Evolutionary conservation across 2,797 vertebrate genomes (phyloP).

Genomic region (Menidia menidia): DNA sequence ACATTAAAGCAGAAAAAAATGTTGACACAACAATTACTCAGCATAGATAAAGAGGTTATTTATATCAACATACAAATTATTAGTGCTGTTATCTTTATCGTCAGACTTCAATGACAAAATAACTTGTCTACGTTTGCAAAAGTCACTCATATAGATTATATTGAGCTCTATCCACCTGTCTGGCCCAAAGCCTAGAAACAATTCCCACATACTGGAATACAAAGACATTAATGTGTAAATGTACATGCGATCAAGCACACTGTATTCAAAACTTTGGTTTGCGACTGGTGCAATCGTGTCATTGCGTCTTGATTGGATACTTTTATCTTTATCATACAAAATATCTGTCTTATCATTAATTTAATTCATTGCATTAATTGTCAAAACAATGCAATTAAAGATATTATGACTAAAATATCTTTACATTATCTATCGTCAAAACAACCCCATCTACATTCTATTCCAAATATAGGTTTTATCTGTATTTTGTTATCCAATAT

Average conservation of each 20-base stretch:
- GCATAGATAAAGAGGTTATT: too few species aligned
- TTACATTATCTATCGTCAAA: too few species aligned
- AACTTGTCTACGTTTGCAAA: not conserved
- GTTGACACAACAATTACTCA: too few species aligned
- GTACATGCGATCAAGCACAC: not conserved
- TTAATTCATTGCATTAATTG: too few species aligned
- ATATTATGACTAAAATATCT: constrained; percentile 6
- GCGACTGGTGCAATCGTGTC: not conserved
- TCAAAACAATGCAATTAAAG: too few species aligned
- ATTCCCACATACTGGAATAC: not conserved
- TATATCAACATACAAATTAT: too few species aligned
- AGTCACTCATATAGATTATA: not conserved
- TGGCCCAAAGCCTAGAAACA: not conserved
- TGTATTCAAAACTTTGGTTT: not conserved
- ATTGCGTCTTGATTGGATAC: not conserved
- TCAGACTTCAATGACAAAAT: not conserved
- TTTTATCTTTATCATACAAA: too few species aligned
- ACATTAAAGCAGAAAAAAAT: too few species aligned
- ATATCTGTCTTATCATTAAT: not conserved
- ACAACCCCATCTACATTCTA: too few species aligned
- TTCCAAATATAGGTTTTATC: too few species aligned
- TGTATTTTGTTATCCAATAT: too few species aligned
- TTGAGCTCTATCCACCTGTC: not conserved
- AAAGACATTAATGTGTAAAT: not conserved
- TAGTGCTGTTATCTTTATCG: too few species aligned